Evolutionary conservation across 2,888 invertebrate genomes (phyloP), one percentile per base, ranked within the genome.

Genomic region (Balanococcus diminutus): DNA sequence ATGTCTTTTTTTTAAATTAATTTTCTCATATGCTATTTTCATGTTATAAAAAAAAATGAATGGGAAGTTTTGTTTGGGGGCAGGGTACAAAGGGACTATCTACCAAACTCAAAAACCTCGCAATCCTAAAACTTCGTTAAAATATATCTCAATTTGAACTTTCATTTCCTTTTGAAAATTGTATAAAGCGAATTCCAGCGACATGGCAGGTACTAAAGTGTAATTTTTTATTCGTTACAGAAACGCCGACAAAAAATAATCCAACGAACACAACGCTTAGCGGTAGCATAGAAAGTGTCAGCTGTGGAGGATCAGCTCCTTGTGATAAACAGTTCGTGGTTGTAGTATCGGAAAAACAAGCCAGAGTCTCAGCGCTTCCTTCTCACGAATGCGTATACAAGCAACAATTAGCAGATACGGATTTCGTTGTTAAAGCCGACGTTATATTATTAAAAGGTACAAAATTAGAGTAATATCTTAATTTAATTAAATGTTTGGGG

Each of bases 321-420:
- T 89, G 91, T 90, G 97, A 98, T 91, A 92, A 96, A 88, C 98
- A 98, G 92, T 97, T 96, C 91, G 96, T 96, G 88, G 96, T 97
- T 85, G 93, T 98, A 88, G 95, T 96, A 87, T 97, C 97, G 87
- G 98, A 98, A 91, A 98, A 97, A 91, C 96, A 98, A 92, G 97
- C 96, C 87, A 93, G 96, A 89, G 96, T 98, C 88, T 95, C 98
- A 88, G 96, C 97, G 88, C 93, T 98, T 90, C 98, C 98, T 88
- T 97, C 97, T 89, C 98, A 98, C 91, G 96, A 96, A 90, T 97
- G 97, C 91, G 94, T 97, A 88, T 97, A 96, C 91, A 93, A 97
- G 89, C 95, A 96, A 90, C 97, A 97, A 91, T 93, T 98, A 88
- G 96, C 96, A 87, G 98, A 98, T 89, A 93, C 94, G 11, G 96